phyloP scores from a whole-genome alignment of 2,888 invertebrate species.

The Zaprionus bogoriensis region DNA sequence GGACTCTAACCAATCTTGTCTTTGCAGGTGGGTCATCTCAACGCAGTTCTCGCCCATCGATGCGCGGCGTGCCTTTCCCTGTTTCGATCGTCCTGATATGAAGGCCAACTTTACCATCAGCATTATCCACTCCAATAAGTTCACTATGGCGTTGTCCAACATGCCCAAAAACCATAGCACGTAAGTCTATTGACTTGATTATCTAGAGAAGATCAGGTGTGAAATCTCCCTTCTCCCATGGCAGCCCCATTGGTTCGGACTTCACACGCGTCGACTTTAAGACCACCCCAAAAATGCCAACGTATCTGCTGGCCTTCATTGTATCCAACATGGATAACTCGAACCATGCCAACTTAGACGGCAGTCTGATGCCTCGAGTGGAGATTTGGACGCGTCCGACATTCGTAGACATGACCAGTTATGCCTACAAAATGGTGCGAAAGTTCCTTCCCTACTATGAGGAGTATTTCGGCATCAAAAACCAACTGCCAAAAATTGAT shows the following conservation, averaged over 20 bases:
- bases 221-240: too few species aligned
- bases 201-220: neutral
- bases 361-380: conserved; percentile 73
- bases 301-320: conserved; percentile 88
- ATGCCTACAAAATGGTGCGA: conserved; percentile 85
- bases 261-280: conserved; percentile 87
- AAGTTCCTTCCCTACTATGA: conserved; percentile 86
- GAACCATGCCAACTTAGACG: conserved; percentile 70
- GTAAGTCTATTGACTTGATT: conserved; percentile 54
- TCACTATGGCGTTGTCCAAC: conserved; percentile 85
- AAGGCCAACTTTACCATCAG: conserved; percentile 90
- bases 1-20: neutral
- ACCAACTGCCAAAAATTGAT: conserved; percentile 87
- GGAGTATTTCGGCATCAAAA: conserved; percentile 86
- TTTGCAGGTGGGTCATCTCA: conserved; percentile 87
- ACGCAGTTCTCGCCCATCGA: conserved; percentile 92
- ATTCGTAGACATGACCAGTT: conserved; percentile 81
- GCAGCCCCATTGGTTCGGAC: conserved; percentile 81
- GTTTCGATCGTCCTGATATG: conserved; percentile 93
- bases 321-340: conserved; percentile 84
- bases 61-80: conserved; percentile 92
- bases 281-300: conserved; percentile 88
- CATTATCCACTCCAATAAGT: conserved; percentile 85
- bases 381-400: conserved; percentile 82
- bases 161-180: conserved; percentile 84